Evolutionary conservation across 2,888 invertebrate species (phyloP).

Genomic region (Ophioninae sp.): DNA sequence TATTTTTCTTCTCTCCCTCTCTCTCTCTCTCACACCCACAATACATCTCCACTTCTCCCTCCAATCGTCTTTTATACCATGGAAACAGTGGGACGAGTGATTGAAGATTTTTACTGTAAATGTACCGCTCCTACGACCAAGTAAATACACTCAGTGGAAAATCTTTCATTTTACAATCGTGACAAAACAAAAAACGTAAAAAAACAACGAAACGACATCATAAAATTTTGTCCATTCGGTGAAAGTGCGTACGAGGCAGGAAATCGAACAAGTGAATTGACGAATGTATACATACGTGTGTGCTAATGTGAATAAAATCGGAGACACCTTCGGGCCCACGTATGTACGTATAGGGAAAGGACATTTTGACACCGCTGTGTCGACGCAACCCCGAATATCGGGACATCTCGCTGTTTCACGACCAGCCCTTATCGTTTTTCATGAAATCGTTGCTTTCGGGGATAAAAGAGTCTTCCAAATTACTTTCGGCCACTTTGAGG

Average conservation of each 20-base stretch:
- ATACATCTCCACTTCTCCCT: not conserved
- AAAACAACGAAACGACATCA: not conserved
- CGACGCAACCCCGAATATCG: not conserved
- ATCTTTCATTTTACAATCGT: not conserved
- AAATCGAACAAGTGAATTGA: constrained; percentile 45
- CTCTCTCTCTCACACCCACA: not conserved
- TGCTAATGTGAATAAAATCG: constrained; percentile 21
- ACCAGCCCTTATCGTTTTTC: not conserved
- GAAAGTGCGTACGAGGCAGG: constrained; percentile 26
- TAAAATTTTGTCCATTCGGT: constrained; percentile 1
- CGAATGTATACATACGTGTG: constrained; percentile 19
- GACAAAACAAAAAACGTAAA: not conserved
- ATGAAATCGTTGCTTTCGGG: not conserved
- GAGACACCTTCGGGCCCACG: constrained; percentile 30
- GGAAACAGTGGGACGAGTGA: constrained; percentile 9
- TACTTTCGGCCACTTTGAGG: not conserved
- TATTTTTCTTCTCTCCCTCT: not conserved
- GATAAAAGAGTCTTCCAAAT: not conserved
- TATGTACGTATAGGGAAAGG: not conserved
- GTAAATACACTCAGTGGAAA: not conserved
- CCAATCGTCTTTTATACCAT: not conserved
- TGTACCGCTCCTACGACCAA: not conserved
- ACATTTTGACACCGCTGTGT: not conserved
- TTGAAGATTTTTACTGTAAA: not conserved
- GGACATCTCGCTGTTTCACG: not conserved